Conservation (phyloP, 2,888 invertebrate genomes). For the Mythimna albipuncta region DNA sequence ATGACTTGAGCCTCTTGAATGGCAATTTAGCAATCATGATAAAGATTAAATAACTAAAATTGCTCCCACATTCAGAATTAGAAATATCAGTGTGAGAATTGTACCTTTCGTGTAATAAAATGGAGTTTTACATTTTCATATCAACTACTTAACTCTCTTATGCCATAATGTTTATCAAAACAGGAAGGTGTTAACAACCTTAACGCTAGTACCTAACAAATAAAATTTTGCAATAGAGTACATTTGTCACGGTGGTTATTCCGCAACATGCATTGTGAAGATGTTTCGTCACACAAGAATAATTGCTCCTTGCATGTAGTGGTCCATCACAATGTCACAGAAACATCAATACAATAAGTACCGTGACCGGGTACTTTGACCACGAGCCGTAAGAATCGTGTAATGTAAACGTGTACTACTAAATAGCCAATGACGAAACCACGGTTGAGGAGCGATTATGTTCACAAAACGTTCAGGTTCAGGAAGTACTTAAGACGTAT, state of each 20-base stretch:
- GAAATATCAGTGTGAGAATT: background rate
- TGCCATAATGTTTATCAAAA: background rate
- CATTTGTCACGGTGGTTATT: conserved; percentile 32
- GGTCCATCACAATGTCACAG: conserved; percentile 25
- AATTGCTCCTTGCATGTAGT: conserved; percentile 24
- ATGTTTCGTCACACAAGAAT: conserved; percentile 31
- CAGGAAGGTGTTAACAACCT: background rate
- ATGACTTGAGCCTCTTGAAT: background rate
- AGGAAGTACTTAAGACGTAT: background rate
- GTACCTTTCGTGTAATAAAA: background rate
- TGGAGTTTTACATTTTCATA: background rate
- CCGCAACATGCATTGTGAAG: conserved; percentile 20
- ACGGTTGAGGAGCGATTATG: background rate
- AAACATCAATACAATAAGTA: conserved; percentile 19
- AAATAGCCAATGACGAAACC: conserved; percentile 20
- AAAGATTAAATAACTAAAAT: background rate
- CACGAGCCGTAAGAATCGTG: conserved; percentile 30
- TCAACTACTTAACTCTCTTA: background rate
- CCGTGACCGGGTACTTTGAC: conserved; percentile 14
- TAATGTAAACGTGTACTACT: conserved; percentile 12
- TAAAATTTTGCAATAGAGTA: conserved; percentile 5
- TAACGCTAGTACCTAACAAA: background rate
- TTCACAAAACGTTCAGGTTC: background rate
- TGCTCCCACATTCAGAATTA: background rate
- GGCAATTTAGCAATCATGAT: background rate